Base-by-base conservation (phyloP, 2,113 vertebrate genomes). In the Megaleporinus macrocephalus region DNA sequence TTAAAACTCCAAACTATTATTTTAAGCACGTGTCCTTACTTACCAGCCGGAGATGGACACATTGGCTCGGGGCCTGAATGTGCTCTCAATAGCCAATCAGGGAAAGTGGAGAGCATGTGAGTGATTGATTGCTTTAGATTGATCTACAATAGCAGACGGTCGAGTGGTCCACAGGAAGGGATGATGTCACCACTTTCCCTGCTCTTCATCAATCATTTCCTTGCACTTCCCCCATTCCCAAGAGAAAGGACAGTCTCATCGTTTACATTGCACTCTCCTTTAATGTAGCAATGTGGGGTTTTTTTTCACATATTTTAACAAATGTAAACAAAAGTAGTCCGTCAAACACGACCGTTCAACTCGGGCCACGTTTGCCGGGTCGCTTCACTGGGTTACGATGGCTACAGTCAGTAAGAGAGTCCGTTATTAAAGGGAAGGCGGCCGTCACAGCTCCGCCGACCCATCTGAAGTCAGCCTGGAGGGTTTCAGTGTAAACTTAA, bases 321-420 rank as follows among this genome's bases (percentile, higher is more conserved):
- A 85, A 85, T 79, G 84, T 85, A 85, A 82, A 85, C 83, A 85
- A 85, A 85, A 78, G 26, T 70, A 69, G 84, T 82, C 76, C 51
- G 65, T 76, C 36, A 59, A 70, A 57, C 55, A 75, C 78, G 47
- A 74, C 10, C 20, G 62, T 62, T 51, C 22, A 41, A 62, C 22
- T 47, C 27, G 26, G 36, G 66, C 59, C 68, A 16, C 59, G 11
- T 27, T 59, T 22, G 61, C 63, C 11, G 47, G 44, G 73, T 29
- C 55, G 73, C 33, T 70, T 73, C 24, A 12, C 24, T 69, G 59
- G 16, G 61, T 20, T 73, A 62, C 15, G 20, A 73, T 74, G 73
- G 77, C 71, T 76, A 63, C 73, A 16, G 71, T 73, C 26, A 36
- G 26, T 51, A 68, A 44, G 41, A 41, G 71, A 30, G 71, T 55